These are phyloP conservation scores for Temnothorax ravouxi DNA, from an alignment of 2,888 invertebrate species.

Conservation along the genomic window DNA sequence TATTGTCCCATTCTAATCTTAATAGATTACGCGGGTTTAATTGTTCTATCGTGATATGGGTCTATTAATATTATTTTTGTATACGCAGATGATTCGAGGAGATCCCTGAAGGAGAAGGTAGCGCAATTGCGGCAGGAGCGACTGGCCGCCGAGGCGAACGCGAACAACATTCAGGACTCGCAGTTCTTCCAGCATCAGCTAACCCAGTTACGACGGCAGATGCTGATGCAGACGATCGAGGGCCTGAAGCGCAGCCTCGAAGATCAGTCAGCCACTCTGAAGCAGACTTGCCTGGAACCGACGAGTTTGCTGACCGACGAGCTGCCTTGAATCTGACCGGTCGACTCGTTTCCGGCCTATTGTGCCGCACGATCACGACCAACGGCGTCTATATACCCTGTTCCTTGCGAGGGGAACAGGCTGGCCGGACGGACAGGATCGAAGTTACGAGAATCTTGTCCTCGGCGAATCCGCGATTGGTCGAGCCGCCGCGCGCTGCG, in stretches of 20 bases:
- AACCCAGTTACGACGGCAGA: slow-evolving; percentile 86
- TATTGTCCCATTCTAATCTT: background rate
- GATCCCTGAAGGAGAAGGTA: slow-evolving; percentile 87
- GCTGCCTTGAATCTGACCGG: slow-evolving; percentile 66
- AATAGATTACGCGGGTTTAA: background rate
- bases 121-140: slow-evolving; percentile 87
- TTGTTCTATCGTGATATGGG: background rate
- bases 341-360: slow-evolving; percentile 3
- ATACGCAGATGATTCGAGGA: slow-evolving; percentile 80
- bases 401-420: background rate
- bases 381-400: background rate
- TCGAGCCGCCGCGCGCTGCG: slow-evolving; percentile 26
- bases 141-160: slow-evolving; percentile 87
- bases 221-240: slow-evolving; percentile 92
- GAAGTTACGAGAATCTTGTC: slow-evolving; percentile 39
- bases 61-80: slow-evolving; percentile 23
- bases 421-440: slow-evolving; percentile 26
- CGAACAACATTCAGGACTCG: slow-evolving; percentile 85
- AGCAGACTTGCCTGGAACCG: slow-evolving; percentile 82
- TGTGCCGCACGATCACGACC: slow-evolving; percentile 4
- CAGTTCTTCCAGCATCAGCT: slow-evolving; percentile 81
- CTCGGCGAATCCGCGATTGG: slow-evolving; percentile 47
- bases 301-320: slow-evolving; percentile 75
- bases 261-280: slow-evolving; percentile 90
- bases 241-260: slow-evolving; percentile 93